Evolutionary conservation across 2,113 vertebrate species (phyloP), one percentile per base, ranked within the genome.

Genomic region (Cheirogaleus medius): DNA sequence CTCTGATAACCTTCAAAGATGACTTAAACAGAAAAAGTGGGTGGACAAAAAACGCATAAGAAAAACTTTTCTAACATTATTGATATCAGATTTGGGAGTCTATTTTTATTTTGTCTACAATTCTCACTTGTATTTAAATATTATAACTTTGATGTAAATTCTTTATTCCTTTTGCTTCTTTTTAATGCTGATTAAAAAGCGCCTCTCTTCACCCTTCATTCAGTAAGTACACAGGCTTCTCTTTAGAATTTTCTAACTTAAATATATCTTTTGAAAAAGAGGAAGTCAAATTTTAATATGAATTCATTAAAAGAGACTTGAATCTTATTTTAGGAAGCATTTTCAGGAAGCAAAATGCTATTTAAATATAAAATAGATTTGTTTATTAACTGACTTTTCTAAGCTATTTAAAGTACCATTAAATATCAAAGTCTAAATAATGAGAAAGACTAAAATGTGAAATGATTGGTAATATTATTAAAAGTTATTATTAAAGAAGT

Each of bases 391-490:
- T 91, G 12, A 34, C 3, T 77, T 80, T 74, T 80, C 56, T 6
- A 90, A 87, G 25, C 14, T 56, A 96, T 15, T 95, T 95, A 94
- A 95, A 63, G 32, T 52, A 71, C 83, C 9, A 77, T 54, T 66
- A 93, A 87, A 84, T 91, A 90, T 37, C 21, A 74, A 74, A 76
- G 6, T 76, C 89, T 83, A 86, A 95, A 77, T 95, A 92, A 91
- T 47, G 4, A 76, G 25, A 78, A 83, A 76, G 49, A 80, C 17
- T 60, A 86, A 76, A 80, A 42, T 80, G 4, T 66, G 18, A 84
- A 97, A 83, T 87, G n/a, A 90, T 14, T 73, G 3, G 44, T 64
- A 64, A 54, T 69, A 25, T 82, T 66, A 49, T 85, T 64, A 60
- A 94, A 77, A 6, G 6, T 86, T 91, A 11, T 73, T 85, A 64